Evolutionary conservation across 1,140 invertebrate genomes (phyloP), one percentile per base, ranked within the genome.

Genomic region (Pachypsylla venusta): DNA sequence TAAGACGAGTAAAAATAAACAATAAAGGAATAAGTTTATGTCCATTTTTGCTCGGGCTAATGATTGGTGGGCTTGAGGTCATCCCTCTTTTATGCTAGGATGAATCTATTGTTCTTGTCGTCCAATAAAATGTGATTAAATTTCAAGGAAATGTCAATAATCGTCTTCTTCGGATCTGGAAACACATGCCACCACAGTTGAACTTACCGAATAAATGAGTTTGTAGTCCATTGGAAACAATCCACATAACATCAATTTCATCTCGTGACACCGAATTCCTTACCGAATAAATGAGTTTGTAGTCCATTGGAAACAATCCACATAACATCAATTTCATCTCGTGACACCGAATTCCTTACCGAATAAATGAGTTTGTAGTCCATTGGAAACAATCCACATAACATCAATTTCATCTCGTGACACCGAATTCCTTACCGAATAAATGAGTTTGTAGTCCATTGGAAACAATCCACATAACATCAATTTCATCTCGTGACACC

Each of bases 371-470:
- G n/a, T 19, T 22, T 48, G 42, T 48, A 48, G n/a, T 48, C 42
- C 42, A 48, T n/a, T 7, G 42, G 42, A 19, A 48, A 48, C n/a
- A 48, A 48, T 4, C 42, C 42, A n/a, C 42, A 48, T n/a, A 48
- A 22, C 42, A 48, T 48, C n/a, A 48, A 22, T 48, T 48, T n/a
- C 42, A 48, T 48, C 42, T 48, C 22, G 42, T 48, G 42, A 48
- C 22, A 48, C n/a, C 42, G 16, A 7, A 48, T 10, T 4, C 42
- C 42, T 48, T 19, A 48, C 42, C 42, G 42, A 48, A n/a, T 48
- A 48, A 22, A 48, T 48, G n/a, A 48, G n/a, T 19, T 22, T 48
- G 42, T 48, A 48, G n/a, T 48, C 42, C 42, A 48, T n/a, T 7
- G 42, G 42, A 19, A 48, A 48, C n/a, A 48, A 48, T 4, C 42